phyloP scores from a whole-genome alignment of 2,888 invertebrate genomes.

The Coenonympha glycerion region DNA sequence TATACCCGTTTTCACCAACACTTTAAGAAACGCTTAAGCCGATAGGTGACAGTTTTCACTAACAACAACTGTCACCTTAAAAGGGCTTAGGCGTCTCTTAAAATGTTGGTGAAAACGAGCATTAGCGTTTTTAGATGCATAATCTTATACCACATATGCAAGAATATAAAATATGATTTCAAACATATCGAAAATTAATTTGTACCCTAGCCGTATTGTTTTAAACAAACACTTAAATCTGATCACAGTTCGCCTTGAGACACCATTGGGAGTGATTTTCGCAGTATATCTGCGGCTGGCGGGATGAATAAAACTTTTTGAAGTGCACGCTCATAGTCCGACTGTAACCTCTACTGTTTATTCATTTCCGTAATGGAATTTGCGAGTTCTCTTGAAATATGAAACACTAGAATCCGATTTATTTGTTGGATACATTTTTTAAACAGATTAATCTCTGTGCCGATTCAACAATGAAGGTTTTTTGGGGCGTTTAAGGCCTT shows the following conservation, averaged over 20 bases:
- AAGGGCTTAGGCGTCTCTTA: too few species aligned
- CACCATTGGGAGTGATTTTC: conserved; percentile 33
- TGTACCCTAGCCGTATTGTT: too few species aligned
- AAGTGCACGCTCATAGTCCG: conserved; percentile 29
- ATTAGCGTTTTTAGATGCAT: too few species aligned
- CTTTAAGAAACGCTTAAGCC: too few species aligned
- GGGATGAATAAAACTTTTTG: conserved; percentile 35
- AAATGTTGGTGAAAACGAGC: too few species aligned
- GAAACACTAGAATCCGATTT: conserved; percentile 17
- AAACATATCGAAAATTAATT: neutral
- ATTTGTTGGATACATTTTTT: neutral
- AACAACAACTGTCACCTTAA: too few species aligned
- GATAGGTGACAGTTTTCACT: too few species aligned
- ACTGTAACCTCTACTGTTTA: conserved; percentile 35
- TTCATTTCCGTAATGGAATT: conserved; percentile 50
- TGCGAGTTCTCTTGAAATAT: conserved; percentile 37
- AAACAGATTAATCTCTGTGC: neutral
- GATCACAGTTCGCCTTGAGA: conserved; percentile 28
- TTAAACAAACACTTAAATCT: neutral
- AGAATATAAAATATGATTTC: neutral
- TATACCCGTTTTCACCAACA: too few species aligned
- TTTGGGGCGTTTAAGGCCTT: neutral
- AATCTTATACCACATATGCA: too few species aligned
- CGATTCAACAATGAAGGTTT: neutral
- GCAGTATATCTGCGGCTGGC: conserved; percentile 29